Conservation (phyloP, 2,797 vertebrate genomes). For the Epinephelus coioides region DNA sequence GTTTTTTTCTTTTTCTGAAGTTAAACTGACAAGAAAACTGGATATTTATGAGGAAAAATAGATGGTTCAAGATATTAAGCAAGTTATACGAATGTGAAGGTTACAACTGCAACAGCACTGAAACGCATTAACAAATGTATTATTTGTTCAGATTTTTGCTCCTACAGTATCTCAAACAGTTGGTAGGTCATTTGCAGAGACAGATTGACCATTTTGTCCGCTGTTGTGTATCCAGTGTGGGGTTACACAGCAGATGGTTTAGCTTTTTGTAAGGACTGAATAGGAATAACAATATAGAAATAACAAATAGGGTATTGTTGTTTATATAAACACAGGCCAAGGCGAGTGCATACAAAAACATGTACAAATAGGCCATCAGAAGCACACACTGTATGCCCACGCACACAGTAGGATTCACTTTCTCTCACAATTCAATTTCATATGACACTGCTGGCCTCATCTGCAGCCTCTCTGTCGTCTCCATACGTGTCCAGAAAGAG, state of each 20-base stretch:
- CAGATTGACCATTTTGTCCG: slow-evolving; percentile 19
- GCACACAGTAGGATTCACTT: neutral
- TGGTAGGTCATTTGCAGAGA: slow-evolving; percentile 30
- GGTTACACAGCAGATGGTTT: slow-evolving; percentile 48
- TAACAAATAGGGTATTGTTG: slow-evolving; percentile 26
- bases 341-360: neutral
- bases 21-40: neutral
- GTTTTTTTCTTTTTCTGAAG: neutral
- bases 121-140: too few relatives aligned
- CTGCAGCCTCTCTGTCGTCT: neutral
- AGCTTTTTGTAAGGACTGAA: slow-evolving; percentile 7
- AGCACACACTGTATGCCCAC: neutral
- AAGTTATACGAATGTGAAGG: neutral
- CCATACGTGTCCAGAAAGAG: slow-evolving; percentile 2
- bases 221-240: slow-evolving; percentile 7
- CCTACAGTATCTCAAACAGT: neutral
- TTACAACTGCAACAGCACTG: neutral
- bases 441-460: neutral
- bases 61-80: neutral
- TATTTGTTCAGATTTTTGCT: neutral
- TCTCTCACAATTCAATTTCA: neutral
- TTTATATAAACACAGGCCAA: neutral
- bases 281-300: neutral
- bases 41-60: neutral
- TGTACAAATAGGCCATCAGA: neutral